Evolutionary conservation across 1,140 invertebrate species (phyloP).

Genomic region (Drosophila ohnishii): DNA sequence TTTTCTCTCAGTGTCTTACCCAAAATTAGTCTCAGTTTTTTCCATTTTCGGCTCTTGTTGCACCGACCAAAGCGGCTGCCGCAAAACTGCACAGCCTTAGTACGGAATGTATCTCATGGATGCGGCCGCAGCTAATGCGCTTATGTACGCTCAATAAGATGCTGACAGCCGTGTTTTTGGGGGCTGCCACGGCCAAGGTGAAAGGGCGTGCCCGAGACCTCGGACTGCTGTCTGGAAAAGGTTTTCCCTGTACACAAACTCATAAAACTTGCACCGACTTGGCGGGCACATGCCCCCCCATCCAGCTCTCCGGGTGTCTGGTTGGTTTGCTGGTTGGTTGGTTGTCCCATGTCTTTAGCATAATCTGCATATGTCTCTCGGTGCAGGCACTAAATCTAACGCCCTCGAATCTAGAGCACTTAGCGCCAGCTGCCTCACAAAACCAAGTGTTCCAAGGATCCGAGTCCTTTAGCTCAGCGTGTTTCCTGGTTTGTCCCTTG

Average conservation of each 20-base stretch:
- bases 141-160: slow-evolving; percentile 77
- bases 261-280: slow-evolving; percentile 64
- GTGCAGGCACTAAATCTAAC: slow-evolving; percentile 76
- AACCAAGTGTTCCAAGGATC: slow-evolving; percentile 56
- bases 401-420: slow-evolving; percentile 71
- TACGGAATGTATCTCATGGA: slow-evolving; percentile 42
- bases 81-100: slow-evolving; percentile 32
- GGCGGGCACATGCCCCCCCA: slow-evolving; percentile 22
- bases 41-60: slow-evolving; percentile 41
- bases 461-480: slow-evolving; percentile 37
- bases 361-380: slow-evolving; percentile 58
- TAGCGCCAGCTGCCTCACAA: slow-evolving; percentile 71
- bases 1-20: slow-evolving; percentile 11
- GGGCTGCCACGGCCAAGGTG: slow-evolving; percentile 52
- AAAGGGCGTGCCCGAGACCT: slow-evolving; percentile 45
- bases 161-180: slow-evolving; percentile 68
- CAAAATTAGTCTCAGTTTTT: slow-evolving; percentile 68
- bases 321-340: slow-evolving; percentile 9
- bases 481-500: slow-evolving; percentile 9
- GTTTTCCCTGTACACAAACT: slow-evolving; percentile 64
- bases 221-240: slow-evolving; percentile 55
- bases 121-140: slow-evolving; percentile 75
- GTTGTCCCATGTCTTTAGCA: slow-evolving; percentile 27
- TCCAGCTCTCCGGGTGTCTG: slow-evolving; percentile 19
- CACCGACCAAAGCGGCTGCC: slow-evolving; percentile 62